phyloP scores from a whole-genome alignment of 2,888 invertebrate species.

The Celastrina argiolus region DNA sequence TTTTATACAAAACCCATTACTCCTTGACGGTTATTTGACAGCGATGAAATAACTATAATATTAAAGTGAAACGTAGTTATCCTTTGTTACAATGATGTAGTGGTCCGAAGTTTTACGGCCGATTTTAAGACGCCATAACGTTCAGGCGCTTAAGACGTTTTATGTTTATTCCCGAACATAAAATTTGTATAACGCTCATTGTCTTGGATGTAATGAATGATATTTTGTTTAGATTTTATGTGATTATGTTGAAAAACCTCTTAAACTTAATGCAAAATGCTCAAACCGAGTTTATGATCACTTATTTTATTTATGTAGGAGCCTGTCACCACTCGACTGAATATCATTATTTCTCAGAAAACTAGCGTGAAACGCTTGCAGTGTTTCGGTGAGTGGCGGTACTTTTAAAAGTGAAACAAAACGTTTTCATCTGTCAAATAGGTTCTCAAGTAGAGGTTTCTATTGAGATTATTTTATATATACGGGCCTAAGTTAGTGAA shows the following conservation, averaged over 20 bases:
- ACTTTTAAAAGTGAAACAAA: too few species aligned
- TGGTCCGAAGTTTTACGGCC: not conserved
- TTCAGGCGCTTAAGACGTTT: not conserved
- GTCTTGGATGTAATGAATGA: not conserved
- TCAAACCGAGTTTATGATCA: too few species aligned
- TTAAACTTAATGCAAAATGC: too few species aligned
- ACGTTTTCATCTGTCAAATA: too few species aligned
- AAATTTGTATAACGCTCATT: not conserved
- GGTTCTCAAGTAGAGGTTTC: too few species aligned
- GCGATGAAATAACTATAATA: not conserved
- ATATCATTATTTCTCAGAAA: too few species aligned
- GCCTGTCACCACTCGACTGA: too few species aligned
- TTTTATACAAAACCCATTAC: not conserved
- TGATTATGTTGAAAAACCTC: not conserved
- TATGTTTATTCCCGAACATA: not conserved
- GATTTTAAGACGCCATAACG: constrained; percentile 2
- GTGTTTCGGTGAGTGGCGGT: too few species aligned
- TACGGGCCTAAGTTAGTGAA: too few species aligned
- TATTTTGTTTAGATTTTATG: not conserved
- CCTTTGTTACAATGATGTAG: not conserved
- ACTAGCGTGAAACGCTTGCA: too few species aligned
- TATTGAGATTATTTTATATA: too few species aligned
- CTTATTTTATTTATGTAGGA: too few species aligned
- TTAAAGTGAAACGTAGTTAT: not conserved
- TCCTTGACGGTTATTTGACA: not conserved